phyloP scores from a whole-genome alignment of 2,888 invertebrate species.

The Sepioteuthis lessoniana region DNA sequence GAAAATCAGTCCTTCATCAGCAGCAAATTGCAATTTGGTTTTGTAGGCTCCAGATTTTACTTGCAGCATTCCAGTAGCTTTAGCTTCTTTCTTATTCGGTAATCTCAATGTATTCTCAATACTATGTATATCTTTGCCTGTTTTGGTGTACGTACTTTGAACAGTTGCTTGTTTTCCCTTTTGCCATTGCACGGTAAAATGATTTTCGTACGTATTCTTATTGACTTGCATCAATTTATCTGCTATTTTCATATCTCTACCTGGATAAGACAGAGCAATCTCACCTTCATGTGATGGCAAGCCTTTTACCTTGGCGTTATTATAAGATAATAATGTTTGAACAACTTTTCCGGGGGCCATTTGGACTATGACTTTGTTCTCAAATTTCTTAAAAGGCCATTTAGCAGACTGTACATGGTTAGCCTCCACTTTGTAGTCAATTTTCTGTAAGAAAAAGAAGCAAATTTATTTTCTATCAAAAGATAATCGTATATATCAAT shows the following conservation, averaged over 20 bases:
- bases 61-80: not conserved
- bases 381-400: not conserved
- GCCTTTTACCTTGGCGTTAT: constrained; percentile 25
- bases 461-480: too few species aligned
- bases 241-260: constrained; percentile 34
- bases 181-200: constrained; percentile 40
- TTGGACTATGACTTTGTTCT: not conserved
- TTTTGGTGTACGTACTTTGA: constrained; percentile 36
- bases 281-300: constrained; percentile 42
- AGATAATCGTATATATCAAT: too few species aligned
- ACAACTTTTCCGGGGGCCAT: not conserved
- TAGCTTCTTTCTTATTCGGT: not conserved
- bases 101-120: not conserved
- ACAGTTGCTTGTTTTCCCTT: constrained; percentile 37
- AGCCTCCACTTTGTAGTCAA: constrained; percentile 47
- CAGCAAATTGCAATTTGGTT: not conserved
- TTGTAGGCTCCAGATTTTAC: not conserved
- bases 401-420: not conserved
- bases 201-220: constrained; percentile 39
- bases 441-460: constrained; percentile 42
- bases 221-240: constrained; percentile 46
- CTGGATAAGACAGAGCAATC: constrained; percentile 47
- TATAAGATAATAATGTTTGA: not conserved
- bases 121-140: not conserved
- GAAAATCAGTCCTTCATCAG: not conserved